phyloP scores from a whole-genome alignment of 2,113 vertebrate genomes.

The Hippoglossus stenolepis region DNA sequence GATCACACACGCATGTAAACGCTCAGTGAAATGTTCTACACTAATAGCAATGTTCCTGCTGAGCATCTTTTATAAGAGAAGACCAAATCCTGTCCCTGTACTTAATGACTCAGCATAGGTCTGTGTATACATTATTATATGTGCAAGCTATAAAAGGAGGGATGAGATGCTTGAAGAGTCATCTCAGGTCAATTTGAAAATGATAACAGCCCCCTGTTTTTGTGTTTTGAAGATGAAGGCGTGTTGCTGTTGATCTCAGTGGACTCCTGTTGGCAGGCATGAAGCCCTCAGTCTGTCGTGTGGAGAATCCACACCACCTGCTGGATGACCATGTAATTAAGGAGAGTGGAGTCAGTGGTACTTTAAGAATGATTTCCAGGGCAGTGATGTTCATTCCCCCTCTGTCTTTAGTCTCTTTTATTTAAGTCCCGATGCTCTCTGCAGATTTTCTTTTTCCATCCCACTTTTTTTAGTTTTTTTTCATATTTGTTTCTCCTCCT shows the following conservation, averaged over 20 bases:
- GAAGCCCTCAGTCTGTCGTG: slow-evolving; percentile 5
- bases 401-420: too few relatives aligned
- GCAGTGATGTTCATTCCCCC: too few relatives aligned
- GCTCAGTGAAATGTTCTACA: neutral
- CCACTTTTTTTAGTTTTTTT: neutral
- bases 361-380: neutral
- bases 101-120: neutral
- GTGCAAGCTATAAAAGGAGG: too few relatives aligned
- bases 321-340: slow-evolving; percentile 36
- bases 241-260: neutral
- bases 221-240: neutral
- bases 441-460: neutral
- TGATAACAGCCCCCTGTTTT: neutral
- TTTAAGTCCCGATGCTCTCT: neutral
- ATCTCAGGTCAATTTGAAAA: neutral
- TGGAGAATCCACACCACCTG: slow-evolving; percentile 48
- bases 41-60: neutral
- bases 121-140: too few relatives aligned
- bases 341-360: neutral
- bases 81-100: too few relatives aligned
- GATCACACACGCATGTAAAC: neutral
- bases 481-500: neutral
- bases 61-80: neutral
- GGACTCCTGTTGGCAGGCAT: neutral
- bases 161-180: neutral